phyloP scores from a whole-genome alignment of 2,113 vertebrate species.

The Hippocampus mohnikei region DNA sequence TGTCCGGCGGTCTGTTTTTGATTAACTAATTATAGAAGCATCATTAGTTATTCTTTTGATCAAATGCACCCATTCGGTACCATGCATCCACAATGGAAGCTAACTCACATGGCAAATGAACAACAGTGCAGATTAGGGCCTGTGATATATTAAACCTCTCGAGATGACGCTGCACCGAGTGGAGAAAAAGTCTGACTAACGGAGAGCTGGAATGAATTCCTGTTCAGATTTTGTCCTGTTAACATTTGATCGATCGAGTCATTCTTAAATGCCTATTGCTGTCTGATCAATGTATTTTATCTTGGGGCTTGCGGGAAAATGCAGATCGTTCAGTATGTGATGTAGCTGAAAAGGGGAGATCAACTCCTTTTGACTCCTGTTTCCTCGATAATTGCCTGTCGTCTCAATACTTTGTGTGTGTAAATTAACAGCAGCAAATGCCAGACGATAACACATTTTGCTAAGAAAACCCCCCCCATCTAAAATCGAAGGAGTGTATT shows the following conservation, averaged over 20 bases:
- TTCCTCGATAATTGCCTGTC: neutral
- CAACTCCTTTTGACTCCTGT: neutral
- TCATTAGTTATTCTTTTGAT: constrained; percentile 44
- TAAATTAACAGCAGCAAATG: constrained; percentile 9
- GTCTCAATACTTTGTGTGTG: neutral
- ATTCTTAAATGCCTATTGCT: no score
- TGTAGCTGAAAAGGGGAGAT: neutral
- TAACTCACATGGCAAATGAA: constrained; percentile 6
- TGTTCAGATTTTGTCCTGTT: neutral
- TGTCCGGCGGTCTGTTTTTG: constrained; percentile 16
- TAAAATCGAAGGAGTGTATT: no score
- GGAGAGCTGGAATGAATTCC: neutral
- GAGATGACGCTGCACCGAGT: neutral
- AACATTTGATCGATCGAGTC: neutral
- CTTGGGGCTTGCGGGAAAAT: neutral
- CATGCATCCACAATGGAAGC: constrained; percentile 1
- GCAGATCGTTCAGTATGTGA: neutral
- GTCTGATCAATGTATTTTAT: neutral
- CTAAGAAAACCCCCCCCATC: no score
- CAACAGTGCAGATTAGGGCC: constrained; percentile 5
- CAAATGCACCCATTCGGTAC: neutral
- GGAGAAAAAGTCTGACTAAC: neutral
- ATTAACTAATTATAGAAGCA: constrained; percentile 37
- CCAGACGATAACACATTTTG: no score
- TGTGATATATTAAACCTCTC: constrained; percentile 8